Conservation (phyloP, 2,797 vertebrate genomes). For the Hippocampus kuda region DNA sequence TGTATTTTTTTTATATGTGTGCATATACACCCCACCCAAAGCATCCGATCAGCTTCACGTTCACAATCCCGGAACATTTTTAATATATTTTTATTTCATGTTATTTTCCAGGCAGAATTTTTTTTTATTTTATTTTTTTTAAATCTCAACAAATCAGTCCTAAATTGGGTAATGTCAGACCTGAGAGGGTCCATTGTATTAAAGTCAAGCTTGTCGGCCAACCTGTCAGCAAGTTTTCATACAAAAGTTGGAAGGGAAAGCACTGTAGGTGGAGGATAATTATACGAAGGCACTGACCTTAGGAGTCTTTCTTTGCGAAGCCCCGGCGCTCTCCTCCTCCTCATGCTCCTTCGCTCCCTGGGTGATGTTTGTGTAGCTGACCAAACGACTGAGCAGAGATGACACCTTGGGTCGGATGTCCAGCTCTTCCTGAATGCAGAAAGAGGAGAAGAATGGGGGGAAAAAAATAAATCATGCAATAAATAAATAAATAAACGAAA, state of each 20-base stretch:
- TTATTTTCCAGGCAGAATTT: not conserved
- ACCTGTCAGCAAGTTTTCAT: slow-evolving; percentile 41
- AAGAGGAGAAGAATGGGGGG: not conserved
- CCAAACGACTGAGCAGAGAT: slow-evolving; percentile 90
- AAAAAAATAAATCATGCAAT: not conserved
- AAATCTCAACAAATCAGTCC: not conserved
- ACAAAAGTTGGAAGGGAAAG: slow-evolving; percentile 8
- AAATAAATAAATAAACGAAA: not conserved
- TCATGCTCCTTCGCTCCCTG: slow-evolving; percentile 97
- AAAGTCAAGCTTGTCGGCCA: not conserved
- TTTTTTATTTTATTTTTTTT: not conserved
- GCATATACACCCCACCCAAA: too few relatives aligned
- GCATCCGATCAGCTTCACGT: too few relatives aligned
- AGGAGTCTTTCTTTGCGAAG: slow-evolving; percentile 73
- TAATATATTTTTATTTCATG: not conserved
- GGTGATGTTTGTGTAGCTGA: slow-evolving; percentile 94
- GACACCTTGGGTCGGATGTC: slow-evolving; percentile 98
- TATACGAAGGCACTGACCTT: slow-evolving; percentile 72
- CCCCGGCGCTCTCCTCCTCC: slow-evolving; percentile 82
- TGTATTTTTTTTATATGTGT: too few relatives aligned
- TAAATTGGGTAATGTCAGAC: not conserved
- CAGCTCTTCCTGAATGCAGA: slow-evolving; percentile 81
- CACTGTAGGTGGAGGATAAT: slow-evolving; percentile 12
- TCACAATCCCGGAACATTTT: not conserved
- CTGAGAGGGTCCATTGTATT: not conserved